Evolutionary conservation across 2,888 invertebrate species (phyloP).

Genomic region (Tyria jacobaeae): DNA sequence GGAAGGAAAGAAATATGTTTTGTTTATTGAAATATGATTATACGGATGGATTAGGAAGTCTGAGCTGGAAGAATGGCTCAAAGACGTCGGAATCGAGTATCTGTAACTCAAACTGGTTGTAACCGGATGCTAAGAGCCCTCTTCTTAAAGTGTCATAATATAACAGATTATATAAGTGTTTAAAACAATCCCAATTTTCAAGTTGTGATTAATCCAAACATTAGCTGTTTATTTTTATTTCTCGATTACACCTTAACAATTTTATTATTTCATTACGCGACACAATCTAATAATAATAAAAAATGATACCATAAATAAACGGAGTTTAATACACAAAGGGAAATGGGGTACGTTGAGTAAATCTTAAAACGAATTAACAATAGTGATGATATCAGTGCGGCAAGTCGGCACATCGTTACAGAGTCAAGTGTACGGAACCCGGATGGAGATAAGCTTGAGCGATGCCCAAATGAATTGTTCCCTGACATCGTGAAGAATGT

Average conservation of each 20-base stretch:
- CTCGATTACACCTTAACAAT: not conserved
- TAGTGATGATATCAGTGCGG: constrained; percentile 37
- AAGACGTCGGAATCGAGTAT: too few species aligned
- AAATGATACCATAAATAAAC: constrained; percentile 13
- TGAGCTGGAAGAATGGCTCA: too few species aligned
- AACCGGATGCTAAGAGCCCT: too few species aligned
- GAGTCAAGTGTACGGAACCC: constrained; percentile 31
- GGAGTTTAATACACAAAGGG: constrained; percentile 14
- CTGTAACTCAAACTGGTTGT: too few species aligned
- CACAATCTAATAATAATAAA: constrained; percentile 4
- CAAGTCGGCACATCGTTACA: constrained; percentile 36
- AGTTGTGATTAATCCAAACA: not conserved
- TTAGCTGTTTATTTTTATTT: not conserved
- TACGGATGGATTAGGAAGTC: too few species aligned
- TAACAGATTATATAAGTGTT: too few species aligned
- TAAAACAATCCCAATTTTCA: too few species aligned
- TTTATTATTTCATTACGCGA: not conserved
- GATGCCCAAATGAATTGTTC: constrained; percentile 38
- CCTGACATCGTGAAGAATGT: constrained; percentile 23
- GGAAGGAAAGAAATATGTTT: too few species aligned
- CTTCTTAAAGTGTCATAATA: too few species aligned
- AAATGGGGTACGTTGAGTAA: constrained; percentile 29
- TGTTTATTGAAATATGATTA: too few species aligned
- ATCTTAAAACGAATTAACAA: constrained; percentile 45
- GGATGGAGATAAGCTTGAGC: constrained; percentile 39